Evolutionary conservation across 1,140 invertebrate species (phyloP), one percentile per base, ranked within the genome.

Genomic region (Epicauta chinensis): DNA sequence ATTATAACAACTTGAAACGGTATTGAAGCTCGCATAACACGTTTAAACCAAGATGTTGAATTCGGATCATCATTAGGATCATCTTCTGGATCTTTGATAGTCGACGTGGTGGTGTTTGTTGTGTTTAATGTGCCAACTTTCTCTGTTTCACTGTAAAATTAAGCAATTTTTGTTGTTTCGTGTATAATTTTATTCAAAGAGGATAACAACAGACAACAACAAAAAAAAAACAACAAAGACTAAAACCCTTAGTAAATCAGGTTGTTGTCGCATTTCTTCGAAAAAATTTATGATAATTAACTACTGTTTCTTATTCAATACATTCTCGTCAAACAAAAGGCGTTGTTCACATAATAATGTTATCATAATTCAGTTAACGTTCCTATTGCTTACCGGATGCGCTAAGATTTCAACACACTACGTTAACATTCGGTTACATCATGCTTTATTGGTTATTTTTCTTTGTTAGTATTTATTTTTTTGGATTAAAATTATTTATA

Each of bases 1-100:
- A 93, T 77, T 12, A 94, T 72, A 1, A 89, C 89, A 44, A 93
- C 65, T 53, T 92, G 89, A 63, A 92, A 85, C 5, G 89, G 87
- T 32, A 92, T 68, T 0, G 89, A 86, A 0, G 84, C 82, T 34
- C 82, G 75, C 1, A 90, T 71, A 14, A 90, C 83, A 17, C 89
- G 79, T 82, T 84, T 84, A 32, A 89, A 73, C 81, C 84, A 84
- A n/a, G 72, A 74, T 40, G 63, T 67, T 2, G 68, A 63, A 9
- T 42, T 36, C 12, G 61, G 55, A 9, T 77, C 73, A 16, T 77
- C 71, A 14, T 69, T 75, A 0, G 75, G 74, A 14, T 75, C 76
- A 43, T 62, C 73, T 48, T 65, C 67, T 23, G 58, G 51, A 45
- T 39, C 51, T 46, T 53, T 48, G 12, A 14, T 41, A 7, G 44